These are phyloP conservation scores for Neomorphus geoffroyi DNA, from an alignment of 2,797 vertebrate species.

Conservation along the genomic window DNA sequence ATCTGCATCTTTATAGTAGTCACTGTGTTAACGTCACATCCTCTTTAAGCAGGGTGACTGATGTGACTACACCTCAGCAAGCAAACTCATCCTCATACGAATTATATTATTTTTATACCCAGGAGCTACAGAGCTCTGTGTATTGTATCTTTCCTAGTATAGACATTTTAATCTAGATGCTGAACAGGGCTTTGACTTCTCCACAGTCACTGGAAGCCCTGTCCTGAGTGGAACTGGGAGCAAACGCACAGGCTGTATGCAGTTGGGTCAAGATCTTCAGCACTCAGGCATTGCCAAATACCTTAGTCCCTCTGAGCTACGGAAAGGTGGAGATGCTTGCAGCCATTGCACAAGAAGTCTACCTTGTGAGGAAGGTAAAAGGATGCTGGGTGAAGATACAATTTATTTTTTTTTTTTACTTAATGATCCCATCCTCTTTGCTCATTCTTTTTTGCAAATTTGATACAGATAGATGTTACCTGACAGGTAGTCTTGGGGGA, in stretches of 20 bases:
- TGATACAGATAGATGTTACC: background rate
- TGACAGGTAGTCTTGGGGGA: background rate
- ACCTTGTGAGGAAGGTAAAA: background rate
- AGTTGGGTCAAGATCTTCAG: background rate
- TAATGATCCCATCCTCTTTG: background rate
- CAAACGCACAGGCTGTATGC: too few species aligned
- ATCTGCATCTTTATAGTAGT: background rate
- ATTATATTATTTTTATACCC: background rate
- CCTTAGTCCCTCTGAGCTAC: accelerated
- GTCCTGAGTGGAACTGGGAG: background rate
- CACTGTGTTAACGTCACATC: background rate
- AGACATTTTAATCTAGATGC: background rate
- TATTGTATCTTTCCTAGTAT: background rate
- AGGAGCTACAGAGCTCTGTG: background rate
- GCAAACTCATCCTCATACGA: background rate
- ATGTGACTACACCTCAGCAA: background rate
- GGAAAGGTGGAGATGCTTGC: background rate
- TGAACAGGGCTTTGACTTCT: background rate
- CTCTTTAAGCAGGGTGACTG: background rate
- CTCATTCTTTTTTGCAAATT: background rate
- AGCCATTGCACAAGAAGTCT: accelerated
- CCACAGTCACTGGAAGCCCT: background rate
- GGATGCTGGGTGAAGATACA: background rate
- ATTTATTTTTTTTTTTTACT: background rate
- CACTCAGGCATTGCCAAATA: accelerated